Evolutionary conservation across 1,140 invertebrate genomes (phyloP).

Genomic region (Heliconius hermathena): DNA sequence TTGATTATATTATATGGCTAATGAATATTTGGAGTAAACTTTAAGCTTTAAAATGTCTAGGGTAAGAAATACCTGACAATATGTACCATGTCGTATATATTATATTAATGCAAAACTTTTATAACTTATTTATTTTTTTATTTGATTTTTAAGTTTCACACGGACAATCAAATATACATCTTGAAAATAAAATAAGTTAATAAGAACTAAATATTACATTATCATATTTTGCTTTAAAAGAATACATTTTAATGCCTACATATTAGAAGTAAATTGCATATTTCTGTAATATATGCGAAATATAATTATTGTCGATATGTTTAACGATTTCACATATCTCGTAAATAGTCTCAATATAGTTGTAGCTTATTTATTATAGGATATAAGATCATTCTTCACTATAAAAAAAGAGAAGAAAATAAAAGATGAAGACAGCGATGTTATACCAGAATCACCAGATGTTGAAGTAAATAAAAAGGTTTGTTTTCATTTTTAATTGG

Average conservation of each 20-base stretch:
- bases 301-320: too few relatives aligned
- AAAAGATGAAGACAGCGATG: slow-evolving; percentile 65
- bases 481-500: not conserved
- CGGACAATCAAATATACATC: too few relatives aligned
- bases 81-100: not conserved
- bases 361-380: slow-evolving; percentile 59
- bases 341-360: not conserved
- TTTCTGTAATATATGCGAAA: too few relatives aligned
- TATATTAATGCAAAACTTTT: not conserved
- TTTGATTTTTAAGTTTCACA: too few relatives aligned
- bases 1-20: not conserved
- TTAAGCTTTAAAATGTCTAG: slow-evolving; percentile 34
- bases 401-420: slow-evolving; percentile 55
- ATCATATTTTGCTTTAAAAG: too few relatives aligned
- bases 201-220: too few relatives aligned
- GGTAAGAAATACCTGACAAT: slow-evolving; percentile 19
- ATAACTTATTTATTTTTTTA: too few relatives aligned
- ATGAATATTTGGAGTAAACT: not conserved
- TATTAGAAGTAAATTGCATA: too few relatives aligned
- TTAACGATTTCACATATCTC: too few relatives aligned
- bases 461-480: slow-evolving; percentile 47
- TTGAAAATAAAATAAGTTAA: too few relatives aligned
- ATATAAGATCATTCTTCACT: slow-evolving; percentile 79
- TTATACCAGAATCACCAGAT: slow-evolving; percentile 72
- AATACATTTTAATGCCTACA: not conserved